Evolutionary conservation across 2,888 invertebrate genomes (phyloP).

Genomic region (Euplagia quadripunctaria): DNA sequence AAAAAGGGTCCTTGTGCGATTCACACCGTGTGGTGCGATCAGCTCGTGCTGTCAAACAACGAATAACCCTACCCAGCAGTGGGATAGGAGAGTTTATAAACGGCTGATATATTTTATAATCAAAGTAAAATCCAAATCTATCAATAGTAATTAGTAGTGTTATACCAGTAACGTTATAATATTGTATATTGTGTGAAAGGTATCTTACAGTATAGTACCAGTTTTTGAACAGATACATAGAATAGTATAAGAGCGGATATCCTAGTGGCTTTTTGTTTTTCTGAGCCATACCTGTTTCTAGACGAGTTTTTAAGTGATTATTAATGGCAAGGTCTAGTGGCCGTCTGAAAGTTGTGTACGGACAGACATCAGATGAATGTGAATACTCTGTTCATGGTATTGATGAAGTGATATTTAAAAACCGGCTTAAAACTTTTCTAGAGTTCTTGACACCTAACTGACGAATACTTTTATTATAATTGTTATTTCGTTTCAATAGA

Average conservation of each 20-base stretch:
- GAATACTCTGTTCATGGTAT: not conserved
- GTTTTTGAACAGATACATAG: conserved; percentile 5
- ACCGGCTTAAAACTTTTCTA: too few species aligned
- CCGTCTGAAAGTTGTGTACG: conserved; percentile 9
- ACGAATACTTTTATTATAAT: too few species aligned
- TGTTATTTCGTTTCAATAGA: too few species aligned
- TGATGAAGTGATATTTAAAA: not conserved
- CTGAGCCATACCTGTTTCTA: conserved; percentile 7
- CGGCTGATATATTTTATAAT: too few species aligned
- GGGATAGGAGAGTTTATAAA: too few species aligned
- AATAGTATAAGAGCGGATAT: conserved; percentile 25
- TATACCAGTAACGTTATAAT: not conserved
- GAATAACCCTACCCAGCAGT: too few species aligned
- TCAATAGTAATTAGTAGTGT: not conserved
- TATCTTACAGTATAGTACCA: not conserved
- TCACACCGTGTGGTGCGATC: too few species aligned
- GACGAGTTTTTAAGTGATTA: conserved; percentile 16
- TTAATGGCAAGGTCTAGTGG: conserved; percentile 9
- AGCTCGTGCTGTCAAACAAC: too few species aligned
- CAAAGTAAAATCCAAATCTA: too few species aligned
- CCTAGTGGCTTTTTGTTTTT: conserved; percentile 27
- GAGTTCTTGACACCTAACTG: not conserved
- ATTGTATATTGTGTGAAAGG: not conserved
- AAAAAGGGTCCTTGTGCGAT: too few species aligned
- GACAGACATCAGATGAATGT: not conserved